Conservation (phyloP, 1,140 invertebrate species). For the Drosophila lacertosa region DNA sequence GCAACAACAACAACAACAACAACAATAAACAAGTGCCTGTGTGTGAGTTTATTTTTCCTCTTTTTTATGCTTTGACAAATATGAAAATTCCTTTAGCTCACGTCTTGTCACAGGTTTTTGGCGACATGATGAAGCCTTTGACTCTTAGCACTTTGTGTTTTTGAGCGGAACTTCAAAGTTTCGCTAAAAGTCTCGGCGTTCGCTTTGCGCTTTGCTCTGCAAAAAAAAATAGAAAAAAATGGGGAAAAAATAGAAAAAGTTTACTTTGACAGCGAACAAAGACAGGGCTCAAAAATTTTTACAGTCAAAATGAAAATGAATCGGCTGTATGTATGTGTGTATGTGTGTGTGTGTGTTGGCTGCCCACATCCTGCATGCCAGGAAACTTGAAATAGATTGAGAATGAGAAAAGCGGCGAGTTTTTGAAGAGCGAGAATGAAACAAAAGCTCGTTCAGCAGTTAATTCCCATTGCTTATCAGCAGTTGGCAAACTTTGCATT, state of each 20-base stretch:
- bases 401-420: neutral
- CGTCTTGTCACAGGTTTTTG: constrained; percentile 23
- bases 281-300: constrained; percentile 38
- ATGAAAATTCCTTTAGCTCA: constrained; percentile 24
- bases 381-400: neutral
- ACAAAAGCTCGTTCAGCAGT: constrained; percentile 29
- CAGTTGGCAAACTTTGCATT: constrained; percentile 56
- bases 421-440: neutral
- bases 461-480: constrained; percentile 57
- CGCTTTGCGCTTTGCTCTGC: constrained; percentile 19
- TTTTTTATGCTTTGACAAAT: constrained; percentile 16
- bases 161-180: constrained; percentile 50
- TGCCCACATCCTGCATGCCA: constrained; percentile 34
- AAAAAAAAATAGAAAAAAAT: neutral
- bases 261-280: constrained; percentile 38
- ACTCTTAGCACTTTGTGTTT: constrained; percentile 42
- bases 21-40: neutral
- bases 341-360: constrained; percentile 11
- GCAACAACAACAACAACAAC: neutral
- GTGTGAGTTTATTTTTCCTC: neutral
- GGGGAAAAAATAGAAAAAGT: neutral
- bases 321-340: neutral
- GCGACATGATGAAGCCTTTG: constrained; percentile 31
- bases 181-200: constrained; percentile 32
- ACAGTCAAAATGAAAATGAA: constrained; percentile 42